phyloP scores from a whole-genome alignment of 2,888 invertebrate genomes.

The Vandiemenella viatica region DNA sequence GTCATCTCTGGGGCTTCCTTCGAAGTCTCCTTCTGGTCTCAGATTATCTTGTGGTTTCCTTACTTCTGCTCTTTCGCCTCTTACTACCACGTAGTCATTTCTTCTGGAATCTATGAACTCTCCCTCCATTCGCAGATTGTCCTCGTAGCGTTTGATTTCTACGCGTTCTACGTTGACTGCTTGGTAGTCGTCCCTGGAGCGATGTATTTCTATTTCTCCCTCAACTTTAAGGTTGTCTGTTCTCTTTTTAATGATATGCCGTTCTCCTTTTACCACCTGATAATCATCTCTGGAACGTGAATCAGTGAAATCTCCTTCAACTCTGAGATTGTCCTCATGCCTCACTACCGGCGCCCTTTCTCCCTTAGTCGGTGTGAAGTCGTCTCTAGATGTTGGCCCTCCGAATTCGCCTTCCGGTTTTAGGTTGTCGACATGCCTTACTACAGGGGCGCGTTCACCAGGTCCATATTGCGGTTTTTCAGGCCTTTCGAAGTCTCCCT shows the following conservation, averaged over 20 bases:
- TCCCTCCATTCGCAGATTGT: conserved; percentile 33
- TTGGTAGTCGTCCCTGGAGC: conserved; percentile 28
- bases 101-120: conserved; percentile 15
- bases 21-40: conserved; percentile 22
- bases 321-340: too few species aligned
- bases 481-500: too few species aligned
- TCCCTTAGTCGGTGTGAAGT: conserved; percentile 22
- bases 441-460: conserved; percentile 12
- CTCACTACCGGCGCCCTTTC: too few species aligned
- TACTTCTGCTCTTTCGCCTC: conserved; percentile 17
- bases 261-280: conserved; percentile 26
- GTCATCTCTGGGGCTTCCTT: too few species aligned
- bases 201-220: conserved; percentile 26
- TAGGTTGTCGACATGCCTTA: conserved; percentile 27
- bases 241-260: conserved; percentile 22
- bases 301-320: too few species aligned
- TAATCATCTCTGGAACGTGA: too few species aligned
- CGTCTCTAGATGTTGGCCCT: conserved; percentile 22
- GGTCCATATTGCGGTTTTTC: too few species aligned
- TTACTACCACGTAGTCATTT: conserved; percentile 17
- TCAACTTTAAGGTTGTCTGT: conserved; percentile 25
- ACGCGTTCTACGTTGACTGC: conserved; percentile 25
- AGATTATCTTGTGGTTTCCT: conserved; percentile 20
- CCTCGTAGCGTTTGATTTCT: conserved; percentile 26
- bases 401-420: conserved; percentile 31